Base-by-base conservation (phyloP, 2,113 vertebrate genomes). In the Todiramphus chloris region DNA sequence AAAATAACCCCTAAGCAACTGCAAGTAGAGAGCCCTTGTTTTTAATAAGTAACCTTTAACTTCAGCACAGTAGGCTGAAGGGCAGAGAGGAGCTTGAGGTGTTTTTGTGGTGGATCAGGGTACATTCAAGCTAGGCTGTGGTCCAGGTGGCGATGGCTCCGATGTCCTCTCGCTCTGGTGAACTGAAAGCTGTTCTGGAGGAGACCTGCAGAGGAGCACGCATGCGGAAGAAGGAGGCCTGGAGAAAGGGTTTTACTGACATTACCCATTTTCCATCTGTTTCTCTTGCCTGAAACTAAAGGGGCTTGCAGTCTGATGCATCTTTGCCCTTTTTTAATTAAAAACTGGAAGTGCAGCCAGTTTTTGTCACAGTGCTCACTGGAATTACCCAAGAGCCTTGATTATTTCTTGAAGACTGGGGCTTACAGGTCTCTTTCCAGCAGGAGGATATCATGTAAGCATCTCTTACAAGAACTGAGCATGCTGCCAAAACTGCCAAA, bases 11-110 rank as follows among this genome's bases (percentile, higher is more conserved):
- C 41, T 31, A 9, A 76, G 16, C 37, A 35, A 25, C 37, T 17
- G 18, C 3, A 1, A 43, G 43, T 41, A 17, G 31, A 75, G 30
- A 76, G 82, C 53, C 33, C 6, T 76, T 43, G 35, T 14, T 92
- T 92, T 86, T 90, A 93, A 87, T 95, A 55, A 81, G n/a, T 96
- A 81, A 96, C 76, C 21, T 81, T 50, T 33, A 43, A 48, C 23
- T 83, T 35, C 27, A 10, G 1, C 10, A 3, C 44, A 3, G 3
- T 1, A 39, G 35, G 64, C 21, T 74, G 51, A 64, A 84, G 51
- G 76, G 60, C 80, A 87, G 41, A 55, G 82, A 67, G 51, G 39
- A 39, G 18, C 50, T 85, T 0, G 3, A 35, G 35, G 19, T 51
- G 10, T 4, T 3, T 48, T 31, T 50, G 1, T 24, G 73, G 41